Evolutionary conservation across 1,140 invertebrate species (phyloP).

Genomic region (Pogonus chalceus): DNA sequence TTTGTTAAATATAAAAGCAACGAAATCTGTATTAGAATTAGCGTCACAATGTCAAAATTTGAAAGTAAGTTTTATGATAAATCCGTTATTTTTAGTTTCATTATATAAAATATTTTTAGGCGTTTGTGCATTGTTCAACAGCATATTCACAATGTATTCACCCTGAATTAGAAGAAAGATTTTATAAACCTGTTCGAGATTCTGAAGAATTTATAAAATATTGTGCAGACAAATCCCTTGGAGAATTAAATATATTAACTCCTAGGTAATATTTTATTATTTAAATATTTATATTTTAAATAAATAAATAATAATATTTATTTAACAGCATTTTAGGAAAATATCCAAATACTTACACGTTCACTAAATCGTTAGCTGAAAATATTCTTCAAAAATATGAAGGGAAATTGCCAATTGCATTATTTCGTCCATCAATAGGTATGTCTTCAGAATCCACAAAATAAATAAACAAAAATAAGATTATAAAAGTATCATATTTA

Average conservation of each 20-base stretch:
- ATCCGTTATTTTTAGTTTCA: too few relatives aligned
- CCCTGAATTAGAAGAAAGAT: constrained; percentile 45
- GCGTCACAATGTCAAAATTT: constrained; percentile 65
- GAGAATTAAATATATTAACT: constrained; percentile 39
- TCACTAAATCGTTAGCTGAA: constrained; percentile 64
- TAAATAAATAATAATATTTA: constrained; percentile 5
- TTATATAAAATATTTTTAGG: too few relatives aligned
- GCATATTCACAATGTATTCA: constrained; percentile 57
- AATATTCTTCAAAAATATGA: constrained; percentile 44
- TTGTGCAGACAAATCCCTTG: constrained; percentile 43
- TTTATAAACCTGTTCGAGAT: constrained; percentile 57
- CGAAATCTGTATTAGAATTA: constrained; percentile 56
- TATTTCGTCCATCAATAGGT: constrained; percentile 56
- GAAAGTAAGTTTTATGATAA: constrained; percentile 39
- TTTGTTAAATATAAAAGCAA: constrained; percentile 42
- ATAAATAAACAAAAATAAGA: constrained; percentile 12
- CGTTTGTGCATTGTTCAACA: constrained; percentile 58
- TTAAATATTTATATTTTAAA: not conserved
- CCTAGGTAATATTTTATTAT: constrained; percentile 38
- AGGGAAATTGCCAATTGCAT: constrained; percentile 51
- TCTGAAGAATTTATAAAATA: constrained; percentile 47
- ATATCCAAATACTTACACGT: constrained; percentile 65
- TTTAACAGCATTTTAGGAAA: constrained; percentile 45
- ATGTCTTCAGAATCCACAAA: constrained; percentile 27
- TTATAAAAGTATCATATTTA: not conserved